These are phyloP conservation scores for Apotomis turbidana DNA, from an alignment of 2,888 invertebrate species.

Conservation along the genomic window DNA sequence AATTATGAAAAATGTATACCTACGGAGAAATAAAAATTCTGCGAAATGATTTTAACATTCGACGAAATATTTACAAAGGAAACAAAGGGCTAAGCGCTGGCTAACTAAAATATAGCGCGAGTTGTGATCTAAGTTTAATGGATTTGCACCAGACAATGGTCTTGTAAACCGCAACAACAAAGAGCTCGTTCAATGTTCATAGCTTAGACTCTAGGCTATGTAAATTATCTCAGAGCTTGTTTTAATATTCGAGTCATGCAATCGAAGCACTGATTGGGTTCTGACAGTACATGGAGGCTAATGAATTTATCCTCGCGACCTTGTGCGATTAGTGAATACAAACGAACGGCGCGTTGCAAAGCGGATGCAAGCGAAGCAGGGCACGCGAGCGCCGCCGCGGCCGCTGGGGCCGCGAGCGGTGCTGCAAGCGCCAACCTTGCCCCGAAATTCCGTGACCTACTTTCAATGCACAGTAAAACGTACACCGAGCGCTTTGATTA, in stretches of 20 bases:
- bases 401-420: constrained; percentile 48
- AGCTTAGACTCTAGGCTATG: constrained; percentile 2
- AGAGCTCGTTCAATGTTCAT: too few species aligned
- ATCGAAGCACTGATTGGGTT: constrained; percentile 3
- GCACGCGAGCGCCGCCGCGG: constrained; percentile 59
- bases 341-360: constrained; percentile 65
- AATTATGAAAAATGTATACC: too few species aligned
- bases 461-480: constrained; percentile 74
- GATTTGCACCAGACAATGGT: too few species aligned
- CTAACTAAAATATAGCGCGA: too few species aligned
- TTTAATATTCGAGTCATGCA: constrained; percentile 17
- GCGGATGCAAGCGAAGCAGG: constrained; percentile 74
- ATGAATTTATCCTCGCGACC: constrained; percentile 72
- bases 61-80: too few species aligned
- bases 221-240: background rate
- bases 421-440: constrained; percentile 76
- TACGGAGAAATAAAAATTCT: too few species aligned
- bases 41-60: too few species aligned
- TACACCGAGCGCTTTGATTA: constrained; percentile 71
- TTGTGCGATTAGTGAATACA: constrained; percentile 74
- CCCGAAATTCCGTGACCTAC: constrained; percentile 80
- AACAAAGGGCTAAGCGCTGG: too few species aligned
- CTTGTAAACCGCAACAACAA: background rate
- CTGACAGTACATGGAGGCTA: constrained; percentile 46
- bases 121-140: too few species aligned